Conservation (phyloP, 2,888 invertebrate species). For the Spialia ferax region DNA sequence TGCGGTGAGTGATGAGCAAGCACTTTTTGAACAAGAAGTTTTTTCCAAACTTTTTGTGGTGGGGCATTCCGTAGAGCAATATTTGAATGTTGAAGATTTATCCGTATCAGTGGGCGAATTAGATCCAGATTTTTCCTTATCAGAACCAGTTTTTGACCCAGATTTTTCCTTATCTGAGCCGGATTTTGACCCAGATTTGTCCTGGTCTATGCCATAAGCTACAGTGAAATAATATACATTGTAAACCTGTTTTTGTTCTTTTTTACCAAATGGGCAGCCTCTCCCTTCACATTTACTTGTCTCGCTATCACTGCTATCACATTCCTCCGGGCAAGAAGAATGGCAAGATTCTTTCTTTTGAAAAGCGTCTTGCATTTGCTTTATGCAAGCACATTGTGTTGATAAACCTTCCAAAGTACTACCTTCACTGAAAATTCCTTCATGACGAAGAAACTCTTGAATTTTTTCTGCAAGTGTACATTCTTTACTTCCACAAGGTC, state of each 20-base stretch:
- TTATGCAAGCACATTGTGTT: constrained; percentile 76
- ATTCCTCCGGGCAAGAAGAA: constrained; percentile 64
- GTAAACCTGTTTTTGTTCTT: constrained; percentile 57
- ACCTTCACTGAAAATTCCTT: constrained; percentile 65
- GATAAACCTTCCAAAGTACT: constrained; percentile 64
- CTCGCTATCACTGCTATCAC: constrained; percentile 59
- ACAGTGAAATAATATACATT: constrained; percentile 77
- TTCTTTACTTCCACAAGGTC: constrained; percentile 77
- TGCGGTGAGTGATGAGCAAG: constrained; percentile 53
- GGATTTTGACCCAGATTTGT: constrained; percentile 47
- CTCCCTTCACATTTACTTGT: constrained; percentile 59
- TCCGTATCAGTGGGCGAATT: constrained; percentile 47
- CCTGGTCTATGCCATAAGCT: constrained; percentile 63
- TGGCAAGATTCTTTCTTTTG: constrained; percentile 59
- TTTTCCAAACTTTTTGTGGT: constrained; percentile 57
- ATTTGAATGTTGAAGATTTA: constrained; percentile 56
- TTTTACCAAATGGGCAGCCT: constrained; percentile 60
- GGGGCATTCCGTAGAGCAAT: constrained; percentile 67
- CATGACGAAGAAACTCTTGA: constrained; percentile 70
- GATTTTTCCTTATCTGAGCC: constrained; percentile 47
- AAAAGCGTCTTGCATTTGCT: constrained; percentile 68
- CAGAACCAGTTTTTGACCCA: no score
- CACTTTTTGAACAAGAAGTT: constrained; percentile 63
- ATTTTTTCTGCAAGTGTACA: constrained; percentile 75
- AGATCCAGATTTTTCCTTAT: constrained; percentile 49